Base-by-base conservation (phyloP, 2,113 vertebrate genomes). In the Sylvietta virens region DNA sequence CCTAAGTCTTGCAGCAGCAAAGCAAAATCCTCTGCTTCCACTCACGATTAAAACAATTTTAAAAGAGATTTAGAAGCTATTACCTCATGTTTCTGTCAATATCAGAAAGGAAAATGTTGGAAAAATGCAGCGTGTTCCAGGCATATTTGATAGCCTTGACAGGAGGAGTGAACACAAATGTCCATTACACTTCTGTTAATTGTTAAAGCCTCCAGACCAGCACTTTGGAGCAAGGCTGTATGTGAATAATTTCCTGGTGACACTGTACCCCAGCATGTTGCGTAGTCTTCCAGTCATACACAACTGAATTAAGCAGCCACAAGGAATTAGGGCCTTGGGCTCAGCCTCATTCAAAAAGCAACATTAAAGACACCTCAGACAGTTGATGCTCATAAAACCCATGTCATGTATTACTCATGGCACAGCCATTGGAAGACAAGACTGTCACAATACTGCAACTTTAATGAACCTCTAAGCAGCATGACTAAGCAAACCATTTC, bases 401-500 rank as follows among this genome's bases (percentile, higher is more conserved):
- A 39, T 22, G 56, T 30, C 67, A 51, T 0, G 6, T 5, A 58
- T 86, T 87, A 81, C 84, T 91, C 71, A 74, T 17, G 37, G 48
- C 17, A n/a, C 40, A 90, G 79, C 23, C 70, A 74, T 62, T 8
- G 3, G 62, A 83, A 86, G 26, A 78, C 61, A 81, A 40, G 57
- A 33, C 60, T 86, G 44, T 18, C 72, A 51, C 24, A 84, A 48
- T 37, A 66, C 37, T 19, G 40, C 53, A 81, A 74, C 70, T 89
- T 70, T 35, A 90, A 90, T 73, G 65, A 88, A 83, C 67, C 72
- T 86, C 81, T 18, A 22, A 88, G 76, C 61, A 94, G 48, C 86
- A 53, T 78, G 90, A 95, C 88, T 86, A 76, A 96, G 91, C 78
- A 95, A 90, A 72, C 61, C 37, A 83, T 20, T 70, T 54, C 62